Conservation (phyloP, 1,140 invertebrate genomes). For the Euglossa dilemma region DNA sequence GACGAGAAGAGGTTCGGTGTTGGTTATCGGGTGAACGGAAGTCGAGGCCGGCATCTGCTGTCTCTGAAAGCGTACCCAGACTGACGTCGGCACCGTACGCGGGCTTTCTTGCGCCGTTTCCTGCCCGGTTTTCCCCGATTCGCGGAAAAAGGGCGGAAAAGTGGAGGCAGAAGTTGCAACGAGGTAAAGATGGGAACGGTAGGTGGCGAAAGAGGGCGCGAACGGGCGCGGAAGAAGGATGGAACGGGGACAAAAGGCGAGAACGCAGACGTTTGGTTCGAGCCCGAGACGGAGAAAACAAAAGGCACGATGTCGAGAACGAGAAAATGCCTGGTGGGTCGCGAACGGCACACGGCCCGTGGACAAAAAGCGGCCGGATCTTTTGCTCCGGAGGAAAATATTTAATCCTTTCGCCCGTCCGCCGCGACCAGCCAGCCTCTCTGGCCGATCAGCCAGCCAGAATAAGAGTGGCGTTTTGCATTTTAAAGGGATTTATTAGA, state of each 20-base stretch:
- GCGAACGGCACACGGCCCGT: constrained; percentile 12
- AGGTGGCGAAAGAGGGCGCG: constrained; percentile 8
- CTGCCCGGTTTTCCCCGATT: constrained; percentile 11
- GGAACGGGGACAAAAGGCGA: constrained; percentile 31
- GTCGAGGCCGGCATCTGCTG: constrained; percentile 14
- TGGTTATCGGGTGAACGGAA: constrained; percentile 43
- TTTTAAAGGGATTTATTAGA: constrained; percentile 29
- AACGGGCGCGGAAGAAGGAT: background rate
- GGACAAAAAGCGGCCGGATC: constrained; percentile 42
- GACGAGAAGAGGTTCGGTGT: constrained; percentile 5
- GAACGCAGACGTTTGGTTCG: constrained; percentile 54
- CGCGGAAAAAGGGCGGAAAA: constrained; percentile 24
- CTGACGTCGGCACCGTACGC: constrained; percentile 11
- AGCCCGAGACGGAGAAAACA: constrained; percentile 46
- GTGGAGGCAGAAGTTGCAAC: constrained; percentile 39
- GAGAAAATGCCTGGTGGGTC: constrained; percentile 38
- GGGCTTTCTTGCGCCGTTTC: constrained; percentile 38
- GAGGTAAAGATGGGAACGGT: constrained; percentile 22
- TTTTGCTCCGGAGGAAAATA: constrained; percentile 49
- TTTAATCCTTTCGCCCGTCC: constrained; percentile 48
- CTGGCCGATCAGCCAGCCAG: background rate
- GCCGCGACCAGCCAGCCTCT: too few species aligned
- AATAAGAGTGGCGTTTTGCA: constrained; percentile 27
- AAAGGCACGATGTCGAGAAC: constrained; percentile 47
- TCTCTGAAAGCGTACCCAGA: constrained; percentile 22